A percentile compares a stretch with the other conserved stretches of the same genome.
Evolutionary conservation across 35 echinoderm and acorn worm species (phyloP).

Genomic region (Heliocidaris tuberculata): DNA sequence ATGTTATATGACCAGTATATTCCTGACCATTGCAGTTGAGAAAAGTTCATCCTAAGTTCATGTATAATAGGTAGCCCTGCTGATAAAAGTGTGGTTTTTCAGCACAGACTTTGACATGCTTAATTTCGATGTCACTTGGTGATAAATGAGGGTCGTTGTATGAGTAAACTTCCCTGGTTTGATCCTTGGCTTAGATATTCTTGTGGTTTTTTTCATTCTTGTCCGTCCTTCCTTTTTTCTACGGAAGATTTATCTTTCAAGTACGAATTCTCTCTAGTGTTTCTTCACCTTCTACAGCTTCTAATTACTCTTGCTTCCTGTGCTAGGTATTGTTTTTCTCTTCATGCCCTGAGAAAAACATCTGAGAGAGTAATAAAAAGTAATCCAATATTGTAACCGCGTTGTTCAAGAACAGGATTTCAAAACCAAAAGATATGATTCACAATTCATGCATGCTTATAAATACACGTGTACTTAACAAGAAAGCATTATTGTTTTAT

Average conservation of each 20-base stretch:
- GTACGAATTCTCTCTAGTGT: neutral
- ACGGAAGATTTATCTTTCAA: neutral
- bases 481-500: neutral
- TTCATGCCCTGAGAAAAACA: neutral
- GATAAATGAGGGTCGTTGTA: neutral
- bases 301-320: neutral
- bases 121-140: neutral
- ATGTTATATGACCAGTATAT: neutral
- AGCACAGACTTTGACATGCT: neutral
- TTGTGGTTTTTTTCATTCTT: neutral
- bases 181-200: neutral
- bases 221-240: neutral
- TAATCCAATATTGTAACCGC: slow-evolving; percentile 3
- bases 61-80: neutral
- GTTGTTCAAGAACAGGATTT: neutral
- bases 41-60: neutral
- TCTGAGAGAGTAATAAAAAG: neutral
- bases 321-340: neutral
- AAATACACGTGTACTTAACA: neutral
- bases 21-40: neutral
- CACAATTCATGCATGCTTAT: neutral
- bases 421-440: neutral
- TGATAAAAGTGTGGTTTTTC: neutral
- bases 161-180: neutral
- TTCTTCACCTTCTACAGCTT: neutral